These are phyloP conservation scores for Danio jaintianensis DNA, from an alignment of 2,797 vertebrate genomes.

Conservation along the genomic window DNA sequence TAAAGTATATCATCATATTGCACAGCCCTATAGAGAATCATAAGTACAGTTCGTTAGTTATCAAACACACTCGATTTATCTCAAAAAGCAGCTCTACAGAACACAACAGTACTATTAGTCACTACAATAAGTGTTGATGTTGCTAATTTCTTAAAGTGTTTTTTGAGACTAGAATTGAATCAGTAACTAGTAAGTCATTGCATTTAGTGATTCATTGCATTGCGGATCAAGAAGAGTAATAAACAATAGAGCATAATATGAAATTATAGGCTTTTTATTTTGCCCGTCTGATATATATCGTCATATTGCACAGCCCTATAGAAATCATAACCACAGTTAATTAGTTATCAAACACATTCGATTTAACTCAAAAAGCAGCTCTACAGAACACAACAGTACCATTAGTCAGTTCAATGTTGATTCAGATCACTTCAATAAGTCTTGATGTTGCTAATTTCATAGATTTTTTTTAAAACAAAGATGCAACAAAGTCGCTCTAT, in stretches of 20 bases:
- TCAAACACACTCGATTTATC: not conserved
- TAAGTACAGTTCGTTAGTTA: not conserved
- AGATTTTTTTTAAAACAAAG: not conserved
- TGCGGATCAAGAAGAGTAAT: no score
- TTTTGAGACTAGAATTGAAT: no score
- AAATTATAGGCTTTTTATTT: no score
- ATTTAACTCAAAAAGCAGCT: not conserved
- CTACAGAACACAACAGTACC: not conserved
- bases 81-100: not conserved
- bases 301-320: no score
- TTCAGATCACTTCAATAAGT: not conserved
- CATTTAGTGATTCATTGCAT: no score
- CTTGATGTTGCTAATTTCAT: not conserved
- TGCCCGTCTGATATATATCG: no score
- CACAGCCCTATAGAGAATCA: no score
- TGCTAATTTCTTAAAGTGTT: no score
- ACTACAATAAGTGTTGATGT: not conserved
- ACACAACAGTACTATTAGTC: not conserved
- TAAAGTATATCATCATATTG: no score
- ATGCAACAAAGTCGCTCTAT: no score
- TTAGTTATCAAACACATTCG: not conserved
- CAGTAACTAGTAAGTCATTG: no score
- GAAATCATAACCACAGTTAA: not conserved
- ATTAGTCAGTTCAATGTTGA: not conserved
- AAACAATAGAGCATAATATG: no score